Percentiles rank a stretch among this genome's conserved stretches.
These are phyloP conservation scores for Drosophila pseudoobscura DNA, from an alignment of 1,140 invertebrate genomes.

Conservation along the genomic window DNA sequence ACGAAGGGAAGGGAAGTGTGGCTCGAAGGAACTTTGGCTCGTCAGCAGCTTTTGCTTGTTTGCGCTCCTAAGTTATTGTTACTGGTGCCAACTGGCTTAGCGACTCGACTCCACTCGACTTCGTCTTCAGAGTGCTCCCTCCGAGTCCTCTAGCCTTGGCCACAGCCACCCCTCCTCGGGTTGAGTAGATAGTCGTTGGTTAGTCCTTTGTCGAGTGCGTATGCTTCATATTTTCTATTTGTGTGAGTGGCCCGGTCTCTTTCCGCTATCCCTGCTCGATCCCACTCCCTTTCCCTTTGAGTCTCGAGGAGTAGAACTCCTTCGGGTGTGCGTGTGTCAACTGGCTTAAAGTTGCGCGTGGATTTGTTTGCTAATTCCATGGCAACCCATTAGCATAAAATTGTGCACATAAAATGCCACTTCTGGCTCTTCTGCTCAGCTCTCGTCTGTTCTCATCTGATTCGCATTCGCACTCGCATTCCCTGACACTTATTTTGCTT, in stretches of 20 bases:
- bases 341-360: conserved; percentile 51
- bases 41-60: conserved; percentile 77
- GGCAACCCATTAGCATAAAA: conserved; percentile 68
- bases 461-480: too few species aligned
- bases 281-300: too few species aligned
- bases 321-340: conserved; percentile 42
- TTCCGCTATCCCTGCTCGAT: neutral
- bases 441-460: neutral
- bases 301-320: neutral
- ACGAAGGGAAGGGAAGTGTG: neutral
- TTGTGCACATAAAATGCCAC: conserved; percentile 52
- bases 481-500: conserved; percentile 1
- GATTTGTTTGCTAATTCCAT: conserved; percentile 57
- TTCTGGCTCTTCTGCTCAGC: conserved; percentile 9
- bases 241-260: neutral
- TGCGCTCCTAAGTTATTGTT: conserved; percentile 78
- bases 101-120: conserved; percentile 51
- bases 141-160: neutral
- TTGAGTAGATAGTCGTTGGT: conserved; percentile 23
- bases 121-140: conserved; percentile 18
- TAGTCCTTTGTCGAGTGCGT: conserved; percentile 35
- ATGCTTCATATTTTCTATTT: conserved; percentile 49
- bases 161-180: neutral
- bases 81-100: conserved; percentile 80
- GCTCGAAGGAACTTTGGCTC: conserved; percentile 43